Conservation (phyloP, 2,888 invertebrate species). For the Bombylius major region DNA sequence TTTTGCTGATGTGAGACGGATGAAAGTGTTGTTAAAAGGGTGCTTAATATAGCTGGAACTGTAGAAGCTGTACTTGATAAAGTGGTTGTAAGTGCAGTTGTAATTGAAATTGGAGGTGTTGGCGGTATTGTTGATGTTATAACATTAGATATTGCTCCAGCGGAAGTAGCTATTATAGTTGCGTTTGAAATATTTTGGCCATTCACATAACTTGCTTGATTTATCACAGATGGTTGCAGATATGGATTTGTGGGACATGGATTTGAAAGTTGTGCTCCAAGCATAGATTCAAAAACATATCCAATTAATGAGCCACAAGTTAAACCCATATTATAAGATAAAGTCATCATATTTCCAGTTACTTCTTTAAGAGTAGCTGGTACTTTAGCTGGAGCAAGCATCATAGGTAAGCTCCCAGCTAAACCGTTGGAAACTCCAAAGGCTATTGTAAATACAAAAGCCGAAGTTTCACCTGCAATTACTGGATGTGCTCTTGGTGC, state of each 20-base stretch:
- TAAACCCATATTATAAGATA: constrained; percentile 79
- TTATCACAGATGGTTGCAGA: constrained; percentile 19
- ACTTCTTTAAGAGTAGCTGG: constrained; percentile 76
- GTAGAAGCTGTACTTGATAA: constrained; percentile 1
- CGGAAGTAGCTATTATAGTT: constrained; percentile 16
- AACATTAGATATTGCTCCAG: neutral
- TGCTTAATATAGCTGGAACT: constrained; percentile 1
- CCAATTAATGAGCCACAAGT: constrained; percentile 74
- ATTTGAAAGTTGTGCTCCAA: constrained; percentile 40
- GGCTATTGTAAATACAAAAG: constrained; percentile 51
- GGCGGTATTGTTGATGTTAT: neutral
- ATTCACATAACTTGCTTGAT: constrained; percentile 1
- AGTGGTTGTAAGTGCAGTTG: constrained; percentile 1
- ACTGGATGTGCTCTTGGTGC: constrained; percentile 64
- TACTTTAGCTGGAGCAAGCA: constrained; percentile 76
- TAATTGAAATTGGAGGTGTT: neutral
- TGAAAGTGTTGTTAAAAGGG: constrained; percentile 7
- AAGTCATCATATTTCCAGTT: constrained; percentile 89
- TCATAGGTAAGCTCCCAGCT: constrained; percentile 86
- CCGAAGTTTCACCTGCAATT: constrained; percentile 52
- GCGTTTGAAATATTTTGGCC: constrained; percentile 16
- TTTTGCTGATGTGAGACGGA: neutral
- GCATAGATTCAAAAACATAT: constrained; percentile 58
- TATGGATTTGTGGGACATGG: constrained; percentile 38
- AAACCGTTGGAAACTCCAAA: constrained; percentile 78